Evolutionary conservation across 35 echinoderm and acorn worm genomes (phyloP).

Genomic region (Ophiothrix spiculata): DNA sequence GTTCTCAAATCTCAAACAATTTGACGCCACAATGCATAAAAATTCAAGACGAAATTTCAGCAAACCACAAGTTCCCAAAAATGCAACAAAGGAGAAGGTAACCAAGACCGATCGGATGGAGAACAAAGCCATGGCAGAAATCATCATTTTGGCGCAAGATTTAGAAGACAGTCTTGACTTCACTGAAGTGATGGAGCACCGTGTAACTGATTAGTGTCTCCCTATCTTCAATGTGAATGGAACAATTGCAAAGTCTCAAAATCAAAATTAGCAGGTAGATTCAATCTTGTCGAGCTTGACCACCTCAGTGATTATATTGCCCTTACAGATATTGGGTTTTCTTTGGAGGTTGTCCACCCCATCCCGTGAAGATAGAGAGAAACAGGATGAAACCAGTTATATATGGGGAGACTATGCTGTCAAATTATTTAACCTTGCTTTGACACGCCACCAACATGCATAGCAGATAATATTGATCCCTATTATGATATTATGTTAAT

Average conservation of each 20-base stretch:
- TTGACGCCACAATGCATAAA: conserved; percentile 11
- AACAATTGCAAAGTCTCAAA: conserved; percentile 21
- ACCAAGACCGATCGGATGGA: no score
- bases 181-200: conserved; percentile 21
- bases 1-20: background rate
- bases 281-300: conserved; percentile 14
- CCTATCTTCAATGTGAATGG: conserved; percentile 26
- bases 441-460: background rate
- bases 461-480: conserved; percentile 33
- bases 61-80: conserved; percentile 1
- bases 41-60: conserved; percentile 7
- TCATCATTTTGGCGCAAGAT: conserved; percentile 23
- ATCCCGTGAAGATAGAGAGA: conserved; percentile 19
- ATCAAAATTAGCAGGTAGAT: background rate
- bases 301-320: background rate
- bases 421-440: background rate
- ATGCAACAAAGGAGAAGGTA: conserved; percentile 6
- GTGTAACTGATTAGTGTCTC: conserved; percentile 18
- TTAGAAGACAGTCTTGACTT: conserved; percentile 15
- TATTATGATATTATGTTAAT: no score
- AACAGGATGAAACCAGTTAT: conserved; percentile 10
- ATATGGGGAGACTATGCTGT: conserved; percentile 3
- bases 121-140: background rate
- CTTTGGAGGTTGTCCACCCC: conserved; percentile 23
- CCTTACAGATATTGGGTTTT: conserved; percentile 7